Percentiles rank a stretch among this genome's conserved stretches.
Evolutionary conservation across 1,140 invertebrate genomes (phyloP).

Genomic region (Agrypnia vestita): DNA sequence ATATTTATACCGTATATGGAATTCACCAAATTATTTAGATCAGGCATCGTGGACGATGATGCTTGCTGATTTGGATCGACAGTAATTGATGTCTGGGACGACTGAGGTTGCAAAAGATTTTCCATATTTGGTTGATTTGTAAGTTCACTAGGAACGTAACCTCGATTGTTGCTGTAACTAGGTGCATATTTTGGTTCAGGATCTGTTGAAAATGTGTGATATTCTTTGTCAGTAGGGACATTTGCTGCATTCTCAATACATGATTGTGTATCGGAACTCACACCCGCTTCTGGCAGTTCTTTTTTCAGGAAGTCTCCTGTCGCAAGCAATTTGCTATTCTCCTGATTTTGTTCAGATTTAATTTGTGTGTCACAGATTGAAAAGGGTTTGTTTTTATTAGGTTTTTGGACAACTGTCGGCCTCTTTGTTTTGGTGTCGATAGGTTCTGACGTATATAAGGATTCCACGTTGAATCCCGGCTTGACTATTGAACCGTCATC

Average conservation of each 20-base stretch:
- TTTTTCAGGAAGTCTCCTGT: too few species aligned
- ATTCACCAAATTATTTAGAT: conserved; percentile 15
- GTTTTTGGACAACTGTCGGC: too few species aligned
- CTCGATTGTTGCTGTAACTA: conserved; percentile 2
- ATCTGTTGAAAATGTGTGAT: conserved; percentile 57
- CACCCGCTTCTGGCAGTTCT: too few species aligned
- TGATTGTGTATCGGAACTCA: too few species aligned
- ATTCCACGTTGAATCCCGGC: conserved; percentile 10
- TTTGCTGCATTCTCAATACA: too few species aligned
- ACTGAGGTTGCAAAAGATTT: not conserved
- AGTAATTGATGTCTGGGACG: not conserved
- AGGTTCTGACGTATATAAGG: not conserved
- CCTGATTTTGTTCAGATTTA: too few species aligned
- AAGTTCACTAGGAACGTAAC: not conserved
- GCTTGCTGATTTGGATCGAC: not conserved
- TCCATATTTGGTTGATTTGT: not conserved
- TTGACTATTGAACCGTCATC: conserved; percentile 35
- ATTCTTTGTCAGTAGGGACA: too few species aligned
- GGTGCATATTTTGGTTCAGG: not conserved
- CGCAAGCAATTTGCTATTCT: too few species aligned
- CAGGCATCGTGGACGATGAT: conserved; percentile 1
- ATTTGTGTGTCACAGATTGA: too few species aligned
- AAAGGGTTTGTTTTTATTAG: too few species aligned
- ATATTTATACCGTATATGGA: conserved; percentile 9
- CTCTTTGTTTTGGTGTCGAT: not conserved